A percentile compares a stretch with the other conserved stretches of the same genome.
phyloP scores from a whole-genome alignment of 92 coral and sea anemone genomes.

The Umimayanthus chanpuru region DNA sequence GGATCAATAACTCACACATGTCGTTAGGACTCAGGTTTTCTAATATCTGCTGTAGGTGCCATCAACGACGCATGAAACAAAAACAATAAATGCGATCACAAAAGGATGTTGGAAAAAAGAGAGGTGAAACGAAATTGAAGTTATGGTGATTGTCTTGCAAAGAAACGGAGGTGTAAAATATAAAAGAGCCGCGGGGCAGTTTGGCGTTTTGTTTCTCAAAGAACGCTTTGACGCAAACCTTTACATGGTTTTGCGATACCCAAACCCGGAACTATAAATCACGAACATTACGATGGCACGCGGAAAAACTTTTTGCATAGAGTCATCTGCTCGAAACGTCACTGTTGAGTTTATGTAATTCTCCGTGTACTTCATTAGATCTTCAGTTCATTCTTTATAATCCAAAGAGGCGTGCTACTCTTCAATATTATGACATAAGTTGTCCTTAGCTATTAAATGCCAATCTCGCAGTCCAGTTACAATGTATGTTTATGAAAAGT shows the following conservation, averaged over 20 bases:
- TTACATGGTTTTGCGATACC: neutral
- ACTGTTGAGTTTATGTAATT: neutral
- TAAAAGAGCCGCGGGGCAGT: neutral
- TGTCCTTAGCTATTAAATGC: neutral
- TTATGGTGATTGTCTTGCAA: no score
- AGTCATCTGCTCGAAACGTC: slow-evolving; percentile 7
- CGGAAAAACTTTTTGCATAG: slow-evolving; percentile 20
- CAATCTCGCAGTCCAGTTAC: neutral
- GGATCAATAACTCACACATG: neutral
- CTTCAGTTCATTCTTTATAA: neutral
- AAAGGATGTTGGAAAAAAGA: neutral
- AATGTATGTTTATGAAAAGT: neutral
- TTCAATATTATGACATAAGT: neutral
- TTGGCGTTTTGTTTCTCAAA: neutral
- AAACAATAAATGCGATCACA: neutral
- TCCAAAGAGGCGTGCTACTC: neutral
- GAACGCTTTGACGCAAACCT: neutral
- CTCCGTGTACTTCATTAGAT: neutral
- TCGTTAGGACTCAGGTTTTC: neutral
- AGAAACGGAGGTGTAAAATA: no score
- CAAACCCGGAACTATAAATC: slow-evolving; percentile 36
- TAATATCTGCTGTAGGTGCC: neutral
- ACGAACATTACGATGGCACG: slow-evolving; percentile 3
- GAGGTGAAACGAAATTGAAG: neutral
- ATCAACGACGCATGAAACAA: neutral